These are phyloP conservation scores for Parauchenoglanis ngamensis DNA, from an alignment of 2,797 vertebrate genomes.

Conservation along the genomic window DNA sequence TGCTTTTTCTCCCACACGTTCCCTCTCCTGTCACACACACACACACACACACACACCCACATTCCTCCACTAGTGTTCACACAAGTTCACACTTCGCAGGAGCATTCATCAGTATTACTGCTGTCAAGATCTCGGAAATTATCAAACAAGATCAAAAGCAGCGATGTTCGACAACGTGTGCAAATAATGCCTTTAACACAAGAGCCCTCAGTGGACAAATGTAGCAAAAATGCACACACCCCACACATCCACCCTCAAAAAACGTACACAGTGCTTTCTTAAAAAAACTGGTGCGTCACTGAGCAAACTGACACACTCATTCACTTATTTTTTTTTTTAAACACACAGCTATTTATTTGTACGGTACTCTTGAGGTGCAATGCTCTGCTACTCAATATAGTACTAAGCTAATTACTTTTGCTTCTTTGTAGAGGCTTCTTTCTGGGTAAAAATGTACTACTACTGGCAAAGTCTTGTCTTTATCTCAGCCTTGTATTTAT, in stretches of 20 bases:
- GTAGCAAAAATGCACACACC: slow-evolving; percentile 18
- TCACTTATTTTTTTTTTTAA: not conserved
- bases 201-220: not conserved
- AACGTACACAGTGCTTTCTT: slow-evolving; percentile 17
- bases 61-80: slow-evolving; percentile 47
- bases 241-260: slow-evolving; percentile 10
- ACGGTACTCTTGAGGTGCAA: not conserved
- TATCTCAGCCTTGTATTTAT: not conserved
- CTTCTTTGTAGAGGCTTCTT: not conserved
- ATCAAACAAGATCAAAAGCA: slow-evolving; percentile 32
- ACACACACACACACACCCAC: slow-evolving; percentile 48
- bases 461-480: not conserved
- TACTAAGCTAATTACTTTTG: not conserved
- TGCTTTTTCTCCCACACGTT: slow-evolving; percentile 10
- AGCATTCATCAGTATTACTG: slow-evolving; percentile 14
- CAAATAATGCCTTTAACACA: slow-evolving; percentile 16
- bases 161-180: not conserved
- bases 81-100: slow-evolving; percentile 20
- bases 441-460: not conserved
- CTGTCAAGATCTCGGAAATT: not conserved
- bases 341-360: not conserved
- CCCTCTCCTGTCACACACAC: slow-evolving; percentile 18
- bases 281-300: not conserved
- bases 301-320: not conserved
- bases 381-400: not conserved